Percentiles rank a stretch among this genome's conserved stretches.
Evolutionary conservation across 2,113 vertebrate species (phyloP).

Genomic region (Ivindomyrus marchei): DNA sequence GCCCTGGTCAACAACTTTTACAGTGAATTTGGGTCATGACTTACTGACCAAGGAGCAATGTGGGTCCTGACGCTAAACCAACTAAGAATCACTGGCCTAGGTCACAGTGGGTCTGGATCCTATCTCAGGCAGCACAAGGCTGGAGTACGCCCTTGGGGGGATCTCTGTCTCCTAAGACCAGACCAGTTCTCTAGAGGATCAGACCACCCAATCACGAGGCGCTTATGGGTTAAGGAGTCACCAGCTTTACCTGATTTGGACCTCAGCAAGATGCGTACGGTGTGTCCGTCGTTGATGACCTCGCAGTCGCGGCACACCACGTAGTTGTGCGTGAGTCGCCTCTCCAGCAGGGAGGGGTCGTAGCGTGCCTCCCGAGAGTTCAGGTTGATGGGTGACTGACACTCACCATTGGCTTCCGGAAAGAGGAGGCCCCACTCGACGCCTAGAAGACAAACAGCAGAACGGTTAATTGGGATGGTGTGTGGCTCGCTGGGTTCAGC

Average conservation of each 20-base stretch:
- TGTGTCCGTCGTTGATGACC: constrained; percentile 90
- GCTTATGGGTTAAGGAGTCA: not conserved
- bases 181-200: not conserved
- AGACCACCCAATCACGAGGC: not conserved
- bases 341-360: constrained; percentile 78
- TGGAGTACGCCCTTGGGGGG: not conserved
- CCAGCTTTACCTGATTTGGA: constrained; percentile 85
- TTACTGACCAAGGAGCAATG: not conserved
- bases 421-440: constrained; percentile 96
- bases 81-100: not conserved
- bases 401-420: constrained; percentile 91
- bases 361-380: constrained; percentile 94
- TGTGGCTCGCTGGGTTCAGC: not conserved
- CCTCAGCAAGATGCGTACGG: constrained; percentile 82
- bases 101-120: not conserved
- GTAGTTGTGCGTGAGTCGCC: constrained; percentile 80
- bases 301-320: constrained; percentile 95
- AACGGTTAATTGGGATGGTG: not conserved
- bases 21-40: not conserved
- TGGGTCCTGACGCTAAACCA: not conserved
- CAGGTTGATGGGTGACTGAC: constrained; percentile 94
- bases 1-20: not conserved
- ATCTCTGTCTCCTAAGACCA: not conserved
- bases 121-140: not conserved
- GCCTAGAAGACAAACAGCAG: constrained; percentile 55